Evolutionary conservation across 2,888 invertebrate genomes (phyloP).

Genomic region (Erpobdella octoculata): DNA sequence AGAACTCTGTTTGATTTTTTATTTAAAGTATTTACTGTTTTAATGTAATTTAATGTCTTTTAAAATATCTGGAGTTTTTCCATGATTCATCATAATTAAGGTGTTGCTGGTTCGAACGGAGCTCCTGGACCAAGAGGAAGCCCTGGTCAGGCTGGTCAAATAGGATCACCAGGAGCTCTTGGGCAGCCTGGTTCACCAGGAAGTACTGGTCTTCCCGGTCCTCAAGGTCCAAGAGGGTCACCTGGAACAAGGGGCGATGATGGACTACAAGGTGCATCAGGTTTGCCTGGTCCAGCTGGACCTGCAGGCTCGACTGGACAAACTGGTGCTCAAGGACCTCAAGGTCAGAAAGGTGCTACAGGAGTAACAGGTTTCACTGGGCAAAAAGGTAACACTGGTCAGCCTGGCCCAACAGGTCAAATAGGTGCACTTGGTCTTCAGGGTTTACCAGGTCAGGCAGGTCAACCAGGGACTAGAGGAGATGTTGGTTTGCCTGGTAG

Average conservation of each 20-base stretch:
- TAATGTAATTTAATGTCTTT: not conserved
- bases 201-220: constrained; percentile 15
- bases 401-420: constrained; percentile 25
- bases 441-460: not conserved
- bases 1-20: too few relatives aligned
- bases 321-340: constrained; percentile 22
- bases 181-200: constrained; percentile 20
- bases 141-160: constrained; percentile 24
- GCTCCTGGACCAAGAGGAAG: constrained; percentile 28
- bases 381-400: constrained; percentile 11
- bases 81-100: too few relatives aligned
- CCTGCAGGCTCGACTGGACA: constrained; percentile 15
- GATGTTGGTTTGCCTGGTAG: constrained; percentile 35
- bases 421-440: not conserved
- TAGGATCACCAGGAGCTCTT: constrained; percentile 25
- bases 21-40: constrained; percentile 9
- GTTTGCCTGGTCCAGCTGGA: constrained; percentile 22
- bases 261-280: constrained; percentile 25
- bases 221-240: constrained; percentile 35
- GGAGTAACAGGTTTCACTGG: constrained; percentile 25
- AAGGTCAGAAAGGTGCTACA: constrained; percentile 16
- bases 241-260: constrained; percentile 26
- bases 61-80: not conserved
- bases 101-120: constrained; percentile 34
- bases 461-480: constrained; percentile 29